Conservation (phyloP, 2,888 invertebrate genomes). For the Gnatocerus cornutus region DNA sequence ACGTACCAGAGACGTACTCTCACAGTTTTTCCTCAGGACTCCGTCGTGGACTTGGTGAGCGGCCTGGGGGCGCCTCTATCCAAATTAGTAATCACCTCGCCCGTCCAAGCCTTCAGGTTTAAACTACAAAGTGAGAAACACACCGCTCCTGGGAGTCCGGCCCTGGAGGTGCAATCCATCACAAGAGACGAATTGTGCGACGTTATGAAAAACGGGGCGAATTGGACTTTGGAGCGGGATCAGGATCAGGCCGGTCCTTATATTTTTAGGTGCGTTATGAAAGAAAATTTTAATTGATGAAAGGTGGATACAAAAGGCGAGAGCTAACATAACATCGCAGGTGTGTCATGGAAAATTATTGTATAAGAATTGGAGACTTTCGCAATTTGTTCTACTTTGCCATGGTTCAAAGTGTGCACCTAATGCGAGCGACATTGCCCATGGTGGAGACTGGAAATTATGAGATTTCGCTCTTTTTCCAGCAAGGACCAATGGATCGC, state of each 20-base stretch:
- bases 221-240: constrained; percentile 85
- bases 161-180: constrained; percentile 75
- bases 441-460: constrained; percentile 29
- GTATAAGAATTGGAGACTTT: constrained; percentile 48
- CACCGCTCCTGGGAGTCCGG: constrained; percentile 81
- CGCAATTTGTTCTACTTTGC: constrained; percentile 52
- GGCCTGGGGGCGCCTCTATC: constrained; percentile 82
- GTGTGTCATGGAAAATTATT: constrained; percentile 51
- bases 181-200: constrained; percentile 78
- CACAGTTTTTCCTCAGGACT: constrained; percentile 74
- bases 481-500: constrained; percentile 83
- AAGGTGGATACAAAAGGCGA: constrained; percentile 18
- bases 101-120: constrained; percentile 81
- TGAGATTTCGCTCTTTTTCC: constrained; percentile 55
- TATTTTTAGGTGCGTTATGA: constrained; percentile 75
- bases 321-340: constrained; percentile 22
- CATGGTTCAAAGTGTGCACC: constrained; percentile 18
- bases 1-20: constrained; percentile 14
- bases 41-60: constrained; percentile 81
- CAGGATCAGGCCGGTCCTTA: constrained; percentile 86
- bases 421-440: constrained; percentile 52
- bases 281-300: constrained; percentile 45
- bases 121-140: constrained; percentile 77
- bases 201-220: constrained; percentile 73
- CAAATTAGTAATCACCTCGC: constrained; percentile 82